Conservation (phyloP, 2,113 vertebrate genomes). For the Xerus inauris region DNA sequence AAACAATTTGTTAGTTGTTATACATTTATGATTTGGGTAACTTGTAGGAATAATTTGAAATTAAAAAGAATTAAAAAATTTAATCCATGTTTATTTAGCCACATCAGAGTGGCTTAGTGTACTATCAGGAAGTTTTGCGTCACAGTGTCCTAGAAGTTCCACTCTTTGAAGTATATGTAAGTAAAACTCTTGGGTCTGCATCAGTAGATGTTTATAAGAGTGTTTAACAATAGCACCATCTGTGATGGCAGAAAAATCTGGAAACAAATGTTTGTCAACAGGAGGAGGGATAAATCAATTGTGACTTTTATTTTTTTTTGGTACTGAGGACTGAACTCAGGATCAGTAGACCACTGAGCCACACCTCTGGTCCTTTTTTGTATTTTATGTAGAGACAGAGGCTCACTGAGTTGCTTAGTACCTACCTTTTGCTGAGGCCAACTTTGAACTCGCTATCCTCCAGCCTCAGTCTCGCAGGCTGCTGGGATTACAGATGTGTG, state of each 20-base stretch:
- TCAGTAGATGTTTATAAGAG: neutral
- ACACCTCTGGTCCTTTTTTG: too few species aligned
- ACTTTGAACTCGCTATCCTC: too few species aligned
- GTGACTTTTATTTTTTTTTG: too few species aligned
- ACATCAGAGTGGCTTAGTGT: neutral
- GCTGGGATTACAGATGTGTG: too few species aligned
- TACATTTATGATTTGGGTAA: neutral
- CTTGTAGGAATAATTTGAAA: constrained; percentile 22
- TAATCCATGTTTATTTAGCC: neutral
- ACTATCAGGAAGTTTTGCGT: neutral
- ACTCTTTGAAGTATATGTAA: neutral
- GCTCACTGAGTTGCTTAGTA: too few species aligned
- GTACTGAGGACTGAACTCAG: too few species aligned
- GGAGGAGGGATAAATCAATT: neutral
- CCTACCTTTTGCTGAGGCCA: too few species aligned
- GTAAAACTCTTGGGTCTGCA: neutral
- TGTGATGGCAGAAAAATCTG: neutral
- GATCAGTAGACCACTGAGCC: too few species aligned
- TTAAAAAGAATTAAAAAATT: neutral
- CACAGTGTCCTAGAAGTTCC: neutral
- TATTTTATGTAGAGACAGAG: too few species aligned
- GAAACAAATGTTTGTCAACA: neutral
- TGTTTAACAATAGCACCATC: neutral
- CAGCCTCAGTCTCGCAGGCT: too few species aligned
- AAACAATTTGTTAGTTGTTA: neutral